phyloP scores from a whole-genome alignment of 1,140 invertebrate species.

The Calephelis nemesis region DNA sequence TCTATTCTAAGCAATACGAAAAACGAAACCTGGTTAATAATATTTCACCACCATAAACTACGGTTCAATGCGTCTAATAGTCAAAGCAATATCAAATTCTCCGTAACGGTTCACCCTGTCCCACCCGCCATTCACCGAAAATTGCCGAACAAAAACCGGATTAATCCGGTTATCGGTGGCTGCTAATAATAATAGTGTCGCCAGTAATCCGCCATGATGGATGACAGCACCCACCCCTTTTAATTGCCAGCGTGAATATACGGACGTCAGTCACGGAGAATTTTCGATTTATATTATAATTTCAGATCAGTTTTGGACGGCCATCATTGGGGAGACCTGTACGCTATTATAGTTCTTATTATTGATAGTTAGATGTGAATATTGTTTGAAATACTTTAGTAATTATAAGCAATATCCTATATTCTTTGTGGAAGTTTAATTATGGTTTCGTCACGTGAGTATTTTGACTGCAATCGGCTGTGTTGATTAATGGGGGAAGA shows the following conservation, averaged over 20 bases:
- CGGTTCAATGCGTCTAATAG: not conserved
- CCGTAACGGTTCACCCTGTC: not conserved
- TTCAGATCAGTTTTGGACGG: constrained; percentile 45
- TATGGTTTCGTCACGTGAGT: constrained; percentile 11
- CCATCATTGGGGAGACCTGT: not conserved
- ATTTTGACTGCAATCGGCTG: constrained; percentile 3
- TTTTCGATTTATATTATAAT: constrained; percentile 72
- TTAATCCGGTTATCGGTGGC: constrained; percentile 60
- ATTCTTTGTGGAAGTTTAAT: constrained; percentile 7
- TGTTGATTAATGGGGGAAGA: not conserved
- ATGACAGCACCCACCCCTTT: constrained; percentile 61
- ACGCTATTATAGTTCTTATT: not conserved
- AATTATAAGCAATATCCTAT: constrained; percentile 4
- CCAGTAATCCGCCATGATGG: constrained; percentile 57
- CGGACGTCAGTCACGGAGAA: constrained; percentile 53
- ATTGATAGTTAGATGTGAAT: not conserved
- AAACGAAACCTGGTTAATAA: no score
- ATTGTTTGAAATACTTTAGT: constrained; percentile 2
- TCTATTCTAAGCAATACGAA: no score
- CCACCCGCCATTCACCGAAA: constrained; percentile 37
- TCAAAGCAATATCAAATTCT: constrained; percentile 6
- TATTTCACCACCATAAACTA: not conserved
- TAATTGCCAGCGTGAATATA: constrained; percentile 54
- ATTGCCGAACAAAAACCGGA: constrained; percentile 58
- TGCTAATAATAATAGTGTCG: constrained; percentile 66